A percentile compares a stretch with the other conserved stretches of the same genome.
phyloP scores from a whole-genome alignment of 2,888 invertebrate genomes.

The Sinohyriopsis cumingii region DNA sequence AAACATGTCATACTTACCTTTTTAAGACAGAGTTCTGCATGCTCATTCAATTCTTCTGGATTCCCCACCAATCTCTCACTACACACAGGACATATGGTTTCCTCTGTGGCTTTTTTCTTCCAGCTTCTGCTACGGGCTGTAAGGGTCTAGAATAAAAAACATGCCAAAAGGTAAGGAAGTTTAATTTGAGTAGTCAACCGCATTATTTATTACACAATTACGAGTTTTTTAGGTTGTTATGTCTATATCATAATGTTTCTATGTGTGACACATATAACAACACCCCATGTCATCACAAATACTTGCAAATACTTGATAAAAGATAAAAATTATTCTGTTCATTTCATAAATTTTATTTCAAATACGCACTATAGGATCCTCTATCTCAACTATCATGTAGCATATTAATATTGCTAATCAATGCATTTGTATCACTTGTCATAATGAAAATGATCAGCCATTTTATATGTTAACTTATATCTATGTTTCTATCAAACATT shows the following conservation, averaged over 20 bases:
- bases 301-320: no score
- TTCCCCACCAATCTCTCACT: slow-evolving; percentile 79
- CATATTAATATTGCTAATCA: no score
- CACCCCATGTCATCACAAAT: no score
- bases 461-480: no score
- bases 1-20: slow-evolving; percentile 42
- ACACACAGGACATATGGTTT: slow-evolving; percentile 87
- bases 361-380: no score
- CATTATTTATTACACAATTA: background rate
- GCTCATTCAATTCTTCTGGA: slow-evolving; percentile 81
- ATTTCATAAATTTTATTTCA: no score
- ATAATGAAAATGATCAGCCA: no score
- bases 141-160: slow-evolving; percentile 12
- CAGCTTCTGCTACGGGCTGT: slow-evolving; percentile 76
- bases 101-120: slow-evolving; percentile 78
- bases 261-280: background rate
- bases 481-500: no score
- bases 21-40: slow-evolving; percentile 81
- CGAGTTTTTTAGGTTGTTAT: background rate
- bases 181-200: background rate
- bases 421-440: no score
- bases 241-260: background rate
- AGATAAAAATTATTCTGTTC: no score
- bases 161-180: background rate
- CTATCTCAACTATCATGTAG: no score